Evolutionary conservation across 2,113 vertebrate genomes (phyloP), one percentile per base, ranked within the genome.

Genomic region (Numenius arquata): DNA sequence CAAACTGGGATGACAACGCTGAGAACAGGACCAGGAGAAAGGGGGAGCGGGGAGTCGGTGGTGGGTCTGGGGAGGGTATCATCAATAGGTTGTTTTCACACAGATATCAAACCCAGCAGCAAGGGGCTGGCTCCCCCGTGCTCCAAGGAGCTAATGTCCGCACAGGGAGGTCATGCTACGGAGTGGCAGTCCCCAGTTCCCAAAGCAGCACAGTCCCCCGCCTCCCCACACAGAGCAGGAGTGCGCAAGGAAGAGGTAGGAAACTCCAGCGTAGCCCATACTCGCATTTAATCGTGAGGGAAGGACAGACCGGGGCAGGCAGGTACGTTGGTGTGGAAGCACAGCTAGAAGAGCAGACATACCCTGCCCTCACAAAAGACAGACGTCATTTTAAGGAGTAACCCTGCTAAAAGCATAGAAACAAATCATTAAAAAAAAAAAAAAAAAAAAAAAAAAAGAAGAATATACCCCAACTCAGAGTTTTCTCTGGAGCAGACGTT

Each of bases 231-330:
- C 25, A 43, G 30, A 56, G 58, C 70, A 87, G 52, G 43, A 61
- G 38, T 59, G 73, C 5, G 1, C 43, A 95, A 96, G 91, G 72
- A 97, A 89, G 45, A 95, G 81, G 81, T 48, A 85, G 66, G 52
- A 88, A 94, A 93, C 89, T 53, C 58, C 77, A 91, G 78, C 19
- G 1, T 47, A 96, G 95, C 91, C 91, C 89, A 96, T 85, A 97
- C 13, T 96, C 3, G 22, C 67, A 43, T 97, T 97, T 97, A 97
- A 97, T 96, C 1, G 34, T 96, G 89, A 95, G 89, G 95, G 79
- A 3, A 16, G 91, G 95, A 96, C 62, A 84, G 87, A 94, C 77
- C 45, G 85, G 85, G 84, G 85, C 89, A 95, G 85, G 87, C 87
- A 91, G 62, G 47, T 85, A 96, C 0, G 5, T 20, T 66, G 74